phyloP scores from a whole-genome alignment of 2,888 invertebrate species.

The Lamellibrachia satsuma region DNA sequence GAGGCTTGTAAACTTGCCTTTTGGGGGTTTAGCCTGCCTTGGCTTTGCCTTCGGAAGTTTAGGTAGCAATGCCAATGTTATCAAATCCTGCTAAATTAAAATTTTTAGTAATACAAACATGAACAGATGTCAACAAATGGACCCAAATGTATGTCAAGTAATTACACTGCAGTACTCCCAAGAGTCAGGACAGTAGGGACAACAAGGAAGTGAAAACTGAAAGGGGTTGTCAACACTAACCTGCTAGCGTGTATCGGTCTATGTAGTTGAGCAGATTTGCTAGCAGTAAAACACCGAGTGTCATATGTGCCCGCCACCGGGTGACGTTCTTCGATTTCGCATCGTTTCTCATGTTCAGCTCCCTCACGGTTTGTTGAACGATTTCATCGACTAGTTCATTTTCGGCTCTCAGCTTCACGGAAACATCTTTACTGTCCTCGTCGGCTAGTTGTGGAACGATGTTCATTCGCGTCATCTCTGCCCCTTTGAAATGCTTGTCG shows the following conservation, averaged over 20 bases:
- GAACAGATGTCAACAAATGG: no score
- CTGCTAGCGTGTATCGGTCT: conserved; percentile 46
- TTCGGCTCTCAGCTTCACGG: background rate
- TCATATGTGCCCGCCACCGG: conserved; percentile 7
- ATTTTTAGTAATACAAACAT: no score
- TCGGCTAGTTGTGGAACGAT: background rate
- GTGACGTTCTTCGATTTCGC: background rate
- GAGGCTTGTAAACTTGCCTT: background rate
- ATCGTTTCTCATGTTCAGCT: background rate
- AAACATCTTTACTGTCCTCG: background rate
- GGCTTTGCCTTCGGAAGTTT: no score
- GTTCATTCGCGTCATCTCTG: background rate
- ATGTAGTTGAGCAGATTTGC: conserved; percentile 84
- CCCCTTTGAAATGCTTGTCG: background rate
- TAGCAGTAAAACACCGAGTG: background rate
- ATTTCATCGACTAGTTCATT: background rate
- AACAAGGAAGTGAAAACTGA: background rate
- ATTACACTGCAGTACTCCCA: background rate
- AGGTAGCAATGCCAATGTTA: no score
- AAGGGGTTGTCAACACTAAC: conserved; percentile 26
- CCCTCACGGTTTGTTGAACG: background rate
- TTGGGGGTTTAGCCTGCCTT: no score
- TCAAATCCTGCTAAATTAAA: no score
- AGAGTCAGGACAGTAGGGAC: background rate
- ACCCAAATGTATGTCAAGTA: background rate